Percentiles rank a stretch among this genome's conserved stretches.
phyloP scores from a whole-genome alignment of 2,113 vertebrate species.

The Ictalurus furcatus region DNA sequence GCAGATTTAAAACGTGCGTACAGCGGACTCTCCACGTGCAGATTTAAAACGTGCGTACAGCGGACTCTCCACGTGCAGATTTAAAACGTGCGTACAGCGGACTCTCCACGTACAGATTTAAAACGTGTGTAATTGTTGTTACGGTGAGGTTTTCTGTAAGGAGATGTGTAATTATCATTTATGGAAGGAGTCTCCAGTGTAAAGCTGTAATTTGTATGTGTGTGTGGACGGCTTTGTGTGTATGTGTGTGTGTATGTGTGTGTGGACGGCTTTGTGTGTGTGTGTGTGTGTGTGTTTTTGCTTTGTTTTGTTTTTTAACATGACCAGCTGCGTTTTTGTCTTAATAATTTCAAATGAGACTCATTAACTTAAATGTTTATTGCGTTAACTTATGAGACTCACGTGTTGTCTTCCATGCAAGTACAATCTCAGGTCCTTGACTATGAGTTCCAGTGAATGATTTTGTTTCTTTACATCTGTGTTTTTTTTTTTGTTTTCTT shows the following conservation, averaged over 20 bases:
- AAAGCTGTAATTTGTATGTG: background rate
- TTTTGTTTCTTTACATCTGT: background rate
- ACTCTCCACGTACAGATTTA: background rate
- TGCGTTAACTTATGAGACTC: background rate
- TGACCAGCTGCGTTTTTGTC: background rate
- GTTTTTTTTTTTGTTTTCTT: too few species aligned
- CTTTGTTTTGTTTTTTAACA: background rate
- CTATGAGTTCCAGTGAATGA: background rate
- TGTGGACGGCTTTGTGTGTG: too few species aligned
- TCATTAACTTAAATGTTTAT: background rate
- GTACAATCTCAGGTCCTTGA: too few species aligned
- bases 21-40: too few species aligned
- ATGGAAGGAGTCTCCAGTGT: background rate
- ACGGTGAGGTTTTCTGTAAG: background rate
- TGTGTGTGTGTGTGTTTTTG: too few species aligned
- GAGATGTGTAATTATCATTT: background rate
- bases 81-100: too few species aligned
- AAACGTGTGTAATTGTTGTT: background rate
- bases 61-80: too few species aligned
- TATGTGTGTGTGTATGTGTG: background rate
- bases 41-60: too few species aligned
- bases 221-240: background rate
- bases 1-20: too few species aligned
- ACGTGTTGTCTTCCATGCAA: background rate
- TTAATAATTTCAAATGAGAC: background rate